phyloP scores from a whole-genome alignment of 2,797 vertebrate genomes.

The Mallotus villosus region DNA sequence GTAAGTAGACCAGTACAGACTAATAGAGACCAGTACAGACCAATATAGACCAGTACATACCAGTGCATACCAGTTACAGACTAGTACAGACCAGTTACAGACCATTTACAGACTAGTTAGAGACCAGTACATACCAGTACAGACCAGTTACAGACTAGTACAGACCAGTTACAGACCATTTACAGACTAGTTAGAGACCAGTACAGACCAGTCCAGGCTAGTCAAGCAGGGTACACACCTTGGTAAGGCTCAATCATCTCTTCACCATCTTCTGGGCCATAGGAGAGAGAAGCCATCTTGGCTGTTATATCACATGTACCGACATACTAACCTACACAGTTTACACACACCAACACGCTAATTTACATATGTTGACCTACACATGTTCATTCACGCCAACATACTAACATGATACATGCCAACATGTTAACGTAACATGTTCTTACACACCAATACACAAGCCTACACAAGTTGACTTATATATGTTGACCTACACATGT shows the following conservation, averaged over 20 bases:
- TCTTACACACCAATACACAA: too few relatives aligned
- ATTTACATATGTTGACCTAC: too few relatives aligned
- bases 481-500: too few relatives aligned
- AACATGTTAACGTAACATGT: too few relatives aligned
- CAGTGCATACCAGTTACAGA: too few relatives aligned
- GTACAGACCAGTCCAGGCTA: neutral
- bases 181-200: neutral
- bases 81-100: neutral
- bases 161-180: neutral
- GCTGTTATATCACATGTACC: neutral
- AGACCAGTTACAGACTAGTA: neutral
- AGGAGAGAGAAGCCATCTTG: conserved; percentile 56
- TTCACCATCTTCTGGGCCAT: conserved; percentile 82
- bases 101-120: neutral
- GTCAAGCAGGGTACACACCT: conserved; percentile 75
- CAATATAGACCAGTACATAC: neutral
- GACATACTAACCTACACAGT: neutral
- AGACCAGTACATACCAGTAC: too few relatives aligned
- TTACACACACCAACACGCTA: neutral
- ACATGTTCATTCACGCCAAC: neutral
- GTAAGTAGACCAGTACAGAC: neutral
- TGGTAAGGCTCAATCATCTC: conserved; percentile 81
- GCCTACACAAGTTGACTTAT: too few relatives aligned
- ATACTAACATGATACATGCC: neutral
- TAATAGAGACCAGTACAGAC: neutral